phyloP scores from a whole-genome alignment of 2,113 vertebrate genomes.

The Neogobius melanostomus region DNA sequence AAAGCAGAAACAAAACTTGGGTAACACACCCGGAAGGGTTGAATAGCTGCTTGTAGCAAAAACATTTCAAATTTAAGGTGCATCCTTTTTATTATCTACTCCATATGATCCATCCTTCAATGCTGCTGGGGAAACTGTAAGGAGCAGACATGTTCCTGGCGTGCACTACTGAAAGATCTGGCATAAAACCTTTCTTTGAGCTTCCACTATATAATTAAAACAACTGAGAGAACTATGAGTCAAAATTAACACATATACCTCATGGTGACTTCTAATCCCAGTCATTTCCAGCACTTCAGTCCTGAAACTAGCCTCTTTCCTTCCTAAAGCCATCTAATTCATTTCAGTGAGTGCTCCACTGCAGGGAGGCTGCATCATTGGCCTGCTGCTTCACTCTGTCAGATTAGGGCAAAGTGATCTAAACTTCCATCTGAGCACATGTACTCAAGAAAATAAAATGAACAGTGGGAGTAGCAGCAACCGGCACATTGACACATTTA shows the following conservation, averaged over 20 bases:
- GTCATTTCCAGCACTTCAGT: conserved; percentile 50
- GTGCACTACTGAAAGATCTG: no score
- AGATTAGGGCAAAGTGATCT: conserved; percentile 62
- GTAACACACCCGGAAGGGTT: not conserved
- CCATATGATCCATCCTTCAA: no score
- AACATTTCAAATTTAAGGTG: not conserved
- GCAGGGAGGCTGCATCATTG: conserved; percentile 55
- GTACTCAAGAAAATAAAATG: conserved; percentile 45
- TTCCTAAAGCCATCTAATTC: conserved; percentile 59
- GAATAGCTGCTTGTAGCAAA: not conserved
- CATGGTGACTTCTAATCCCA: conserved; percentile 53
- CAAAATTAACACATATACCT: conserved; percentile 47
- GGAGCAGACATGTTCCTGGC: no score
- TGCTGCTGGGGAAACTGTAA: no score
- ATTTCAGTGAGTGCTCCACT: conserved; percentile 48
- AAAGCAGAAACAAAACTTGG: not conserved
- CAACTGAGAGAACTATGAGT: conserved; percentile 20
- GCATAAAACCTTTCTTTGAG: no score
- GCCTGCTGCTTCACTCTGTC: conserved; percentile 58
- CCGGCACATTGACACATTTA: no score
- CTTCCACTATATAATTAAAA: not conserved
- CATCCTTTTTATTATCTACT: no score
- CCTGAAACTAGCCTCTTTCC: conserved; percentile 60
- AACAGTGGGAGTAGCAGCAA: no score
- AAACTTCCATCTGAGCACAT: conserved; percentile 43